Percentiles rank a stretch among this genome's conserved stretches.
Conservation (phyloP, 2,113 vertebrate species). For the Steatornis caripensis region DNA sequence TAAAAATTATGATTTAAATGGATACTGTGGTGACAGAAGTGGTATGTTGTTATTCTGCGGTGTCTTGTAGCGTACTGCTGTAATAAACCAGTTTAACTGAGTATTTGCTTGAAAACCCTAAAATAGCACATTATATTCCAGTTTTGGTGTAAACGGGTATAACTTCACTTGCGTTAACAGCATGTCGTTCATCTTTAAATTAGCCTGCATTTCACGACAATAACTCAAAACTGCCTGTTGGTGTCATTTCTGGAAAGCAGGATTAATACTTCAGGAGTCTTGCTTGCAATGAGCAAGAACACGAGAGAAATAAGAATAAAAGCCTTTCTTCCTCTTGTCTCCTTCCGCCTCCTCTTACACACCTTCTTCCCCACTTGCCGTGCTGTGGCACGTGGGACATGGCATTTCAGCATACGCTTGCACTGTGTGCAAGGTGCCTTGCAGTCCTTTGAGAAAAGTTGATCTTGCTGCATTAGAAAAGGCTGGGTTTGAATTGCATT, state of each 20-base stretch:
- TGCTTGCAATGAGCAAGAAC: background rate
- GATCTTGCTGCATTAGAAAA: fast-evolving
- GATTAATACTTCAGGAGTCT: background rate
- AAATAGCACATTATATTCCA: background rate
- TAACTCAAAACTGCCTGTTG: background rate
- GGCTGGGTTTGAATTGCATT: background rate
- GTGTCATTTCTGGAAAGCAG: background rate
- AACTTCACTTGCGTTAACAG: background rate
- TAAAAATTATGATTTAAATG: background rate
- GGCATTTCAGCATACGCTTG: background rate
- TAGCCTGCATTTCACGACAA: background rate
- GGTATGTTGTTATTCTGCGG: background rate
- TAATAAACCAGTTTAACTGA: background rate
- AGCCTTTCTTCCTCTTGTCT: background rate
- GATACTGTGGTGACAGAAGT: background rate
- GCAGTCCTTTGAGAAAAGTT: background rate
- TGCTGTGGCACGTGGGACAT: background rate
- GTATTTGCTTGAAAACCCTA: background rate
- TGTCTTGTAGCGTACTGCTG: background rate
- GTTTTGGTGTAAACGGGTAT: background rate
- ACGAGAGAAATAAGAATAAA: background rate
- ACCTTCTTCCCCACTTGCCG: background rate
- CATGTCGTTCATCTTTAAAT: background rate
- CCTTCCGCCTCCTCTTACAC: background rate
- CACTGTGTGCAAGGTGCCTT: background rate